Conservation (phyloP, 2,888 invertebrate genomes). For the Tetragonula carbonaria region DNA sequence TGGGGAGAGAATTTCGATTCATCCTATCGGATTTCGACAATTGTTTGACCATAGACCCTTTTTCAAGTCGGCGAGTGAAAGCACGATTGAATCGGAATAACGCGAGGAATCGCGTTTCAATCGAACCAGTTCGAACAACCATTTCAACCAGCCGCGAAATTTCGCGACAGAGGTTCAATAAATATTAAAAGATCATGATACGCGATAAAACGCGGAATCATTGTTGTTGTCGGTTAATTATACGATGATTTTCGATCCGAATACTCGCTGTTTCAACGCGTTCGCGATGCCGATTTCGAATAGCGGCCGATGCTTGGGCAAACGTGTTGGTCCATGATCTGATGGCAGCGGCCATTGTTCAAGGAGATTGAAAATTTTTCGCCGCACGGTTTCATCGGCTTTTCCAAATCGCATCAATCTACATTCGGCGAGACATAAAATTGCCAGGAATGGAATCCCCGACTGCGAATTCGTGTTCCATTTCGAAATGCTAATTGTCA, state of each 20-base stretch:
- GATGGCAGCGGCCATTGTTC: slow-evolving; percentile 34
- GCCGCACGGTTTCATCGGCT: slow-evolving; percentile 40
- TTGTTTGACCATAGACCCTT: background rate
- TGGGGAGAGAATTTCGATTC: background rate
- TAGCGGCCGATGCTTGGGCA: slow-evolving; percentile 1
- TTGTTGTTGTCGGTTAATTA: slow-evolving; percentile 33
- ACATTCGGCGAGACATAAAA: slow-evolving; percentile 17
- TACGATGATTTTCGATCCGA: slow-evolving; percentile 18
- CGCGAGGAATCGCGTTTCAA: background rate
- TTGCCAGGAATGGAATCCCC: slow-evolving; percentile 5
- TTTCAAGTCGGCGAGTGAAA: background rate
- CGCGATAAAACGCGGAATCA: slow-evolving; percentile 7
- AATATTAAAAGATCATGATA: background rate
- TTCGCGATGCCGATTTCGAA: slow-evolving; percentile 18
- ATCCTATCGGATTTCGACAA: background rate
- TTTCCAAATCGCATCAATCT: slow-evolving; percentile 45
- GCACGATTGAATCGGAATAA: background rate
- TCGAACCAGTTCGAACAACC: background rate
- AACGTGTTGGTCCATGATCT: slow-evolving; percentile 24
- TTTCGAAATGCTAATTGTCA: background rate
- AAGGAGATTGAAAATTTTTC: slow-evolving; percentile 55
- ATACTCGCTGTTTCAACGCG: background rate
- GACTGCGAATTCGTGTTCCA: background rate
- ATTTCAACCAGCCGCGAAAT: slow-evolving; percentile 10
- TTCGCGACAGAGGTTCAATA: slow-evolving; percentile 12